Percentiles rank a stretch among this genome's conserved stretches.
Evolutionary conservation across 2,113 vertebrate genomes (phyloP).

Genomic region (Opisthocomus hoazin): DNA sequence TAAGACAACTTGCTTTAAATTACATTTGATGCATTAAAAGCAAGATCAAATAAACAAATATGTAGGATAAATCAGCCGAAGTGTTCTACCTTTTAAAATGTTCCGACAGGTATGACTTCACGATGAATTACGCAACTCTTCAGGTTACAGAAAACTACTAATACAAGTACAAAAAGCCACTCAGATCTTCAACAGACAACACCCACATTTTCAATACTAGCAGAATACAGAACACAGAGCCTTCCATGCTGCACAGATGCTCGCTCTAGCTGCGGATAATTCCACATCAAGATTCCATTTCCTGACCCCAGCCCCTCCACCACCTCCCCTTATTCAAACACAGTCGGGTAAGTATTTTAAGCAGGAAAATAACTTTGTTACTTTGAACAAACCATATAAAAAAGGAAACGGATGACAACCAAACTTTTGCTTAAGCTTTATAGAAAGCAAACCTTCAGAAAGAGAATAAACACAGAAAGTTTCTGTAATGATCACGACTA

Average conservation of each 20-base stretch:
- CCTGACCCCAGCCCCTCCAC: background rate
- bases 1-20: background rate
- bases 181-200: background rate
- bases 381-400: background rate
- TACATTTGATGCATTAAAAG: background rate
- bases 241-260: background rate
- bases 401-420: background rate
- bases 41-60: background rate
- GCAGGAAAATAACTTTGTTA: background rate
- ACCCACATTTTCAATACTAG: background rate
- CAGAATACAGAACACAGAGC: background rate
- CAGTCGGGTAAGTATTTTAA: background rate
- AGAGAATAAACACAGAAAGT: background rate
- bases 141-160: background rate
- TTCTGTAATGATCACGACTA: background rate
- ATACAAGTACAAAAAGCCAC: background rate
- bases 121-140: background rate
- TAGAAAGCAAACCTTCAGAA: background rate
- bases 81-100: background rate
- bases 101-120: background rate
- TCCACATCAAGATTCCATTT: background rate
- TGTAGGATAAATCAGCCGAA: fast-evolving
- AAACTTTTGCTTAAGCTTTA: background rate
- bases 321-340: background rate
- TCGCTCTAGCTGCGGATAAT: background rate